These are phyloP conservation scores for Tortrix viridana DNA, from an alignment of 2,888 invertebrate species.

Conservation along the genomic window DNA sequence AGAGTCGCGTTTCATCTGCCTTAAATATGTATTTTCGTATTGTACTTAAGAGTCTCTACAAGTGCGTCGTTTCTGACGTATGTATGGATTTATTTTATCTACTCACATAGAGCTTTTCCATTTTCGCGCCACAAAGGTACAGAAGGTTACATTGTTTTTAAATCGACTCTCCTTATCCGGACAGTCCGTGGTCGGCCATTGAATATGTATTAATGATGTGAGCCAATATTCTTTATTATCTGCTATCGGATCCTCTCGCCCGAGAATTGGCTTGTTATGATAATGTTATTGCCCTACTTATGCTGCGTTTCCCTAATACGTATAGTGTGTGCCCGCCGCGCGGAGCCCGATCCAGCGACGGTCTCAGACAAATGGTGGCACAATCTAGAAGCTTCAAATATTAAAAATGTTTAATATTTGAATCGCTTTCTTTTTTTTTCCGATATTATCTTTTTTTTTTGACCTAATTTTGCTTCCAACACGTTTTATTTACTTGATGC, in stretches of 20 bases:
- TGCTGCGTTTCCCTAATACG: slow-evolving; percentile 35
- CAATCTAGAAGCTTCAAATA: slow-evolving; percentile 42
- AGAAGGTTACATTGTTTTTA: slow-evolving; percentile 27
- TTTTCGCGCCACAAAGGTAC: slow-evolving; percentile 8
- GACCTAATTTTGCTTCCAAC: no score
- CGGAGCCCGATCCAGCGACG: slow-evolving; percentile 20
- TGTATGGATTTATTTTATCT: no score
- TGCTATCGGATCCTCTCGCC: slow-evolving; percentile 40
- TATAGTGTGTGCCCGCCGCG: slow-evolving; percentile 16
- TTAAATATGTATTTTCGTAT: no score
- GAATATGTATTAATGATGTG: slow-evolving; percentile 44
- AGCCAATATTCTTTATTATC: slow-evolving; percentile 44
- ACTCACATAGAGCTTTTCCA: slow-evolving; percentile 6
- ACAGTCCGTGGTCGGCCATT: slow-evolving; percentile 35
- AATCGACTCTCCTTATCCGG: slow-evolving; percentile 31
- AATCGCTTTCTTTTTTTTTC: slow-evolving; percentile 32
- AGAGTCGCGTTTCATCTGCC: no score
- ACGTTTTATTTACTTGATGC: no score
- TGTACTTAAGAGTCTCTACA: background rate
- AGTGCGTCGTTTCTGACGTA: background rate
- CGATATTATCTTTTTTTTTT: slow-evolving; percentile 8
- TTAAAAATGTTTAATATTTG: slow-evolving; percentile 38
- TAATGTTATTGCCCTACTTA: slow-evolving; percentile 48
- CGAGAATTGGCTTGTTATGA: slow-evolving; percentile 50
- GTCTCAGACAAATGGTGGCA: slow-evolving; percentile 33